phyloP scores from a whole-genome alignment of 2,888 invertebrate species.

The Tupiocoris notatus region DNA sequence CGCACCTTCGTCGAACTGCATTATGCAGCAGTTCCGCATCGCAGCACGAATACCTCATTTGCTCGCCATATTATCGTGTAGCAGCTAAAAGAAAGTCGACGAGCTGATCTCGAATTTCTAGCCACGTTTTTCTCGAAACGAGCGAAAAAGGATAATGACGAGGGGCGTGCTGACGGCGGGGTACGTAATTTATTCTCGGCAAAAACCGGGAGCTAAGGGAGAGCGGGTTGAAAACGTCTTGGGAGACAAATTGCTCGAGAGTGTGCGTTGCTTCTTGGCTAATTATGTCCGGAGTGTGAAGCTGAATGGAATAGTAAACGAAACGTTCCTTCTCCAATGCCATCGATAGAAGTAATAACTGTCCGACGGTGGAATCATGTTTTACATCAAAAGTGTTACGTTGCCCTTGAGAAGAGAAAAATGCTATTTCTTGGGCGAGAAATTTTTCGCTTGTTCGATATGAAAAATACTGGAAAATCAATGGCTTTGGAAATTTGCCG shows the following conservation, averaged over 20 bases:
- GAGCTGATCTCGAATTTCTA: conserved; percentile 11
- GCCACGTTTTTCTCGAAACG: conserved; percentile 16
- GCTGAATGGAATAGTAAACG: conserved; percentile 27
- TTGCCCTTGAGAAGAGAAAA: no score
- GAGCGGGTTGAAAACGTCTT: conserved; percentile 17
- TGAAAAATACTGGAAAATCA: no score
- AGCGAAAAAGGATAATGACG: conserved; percentile 2
- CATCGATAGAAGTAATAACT: conserved; percentile 17
- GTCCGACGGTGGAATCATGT: no score
- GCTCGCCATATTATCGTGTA: not conserved
- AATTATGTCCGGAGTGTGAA: conserved; percentile 24
- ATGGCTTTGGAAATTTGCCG: no score
- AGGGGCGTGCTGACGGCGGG: not conserved
- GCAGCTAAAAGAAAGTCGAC: not conserved
- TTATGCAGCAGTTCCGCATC: no score
- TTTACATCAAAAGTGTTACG: no score
- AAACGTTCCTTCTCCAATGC: not conserved
- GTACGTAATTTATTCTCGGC: conserved; percentile 26
- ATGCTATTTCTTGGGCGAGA: no score
- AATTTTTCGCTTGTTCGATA: no score
- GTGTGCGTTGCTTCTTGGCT: conserved; percentile 18
- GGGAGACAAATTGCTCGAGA: conserved; percentile 28
- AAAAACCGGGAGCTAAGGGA: not conserved
- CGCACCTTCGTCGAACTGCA: no score
- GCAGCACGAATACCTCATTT: not conserved